Evolutionary conservation across 2,113 vertebrate species (phyloP).

Genomic region (Malurus cyaneus): DNA sequence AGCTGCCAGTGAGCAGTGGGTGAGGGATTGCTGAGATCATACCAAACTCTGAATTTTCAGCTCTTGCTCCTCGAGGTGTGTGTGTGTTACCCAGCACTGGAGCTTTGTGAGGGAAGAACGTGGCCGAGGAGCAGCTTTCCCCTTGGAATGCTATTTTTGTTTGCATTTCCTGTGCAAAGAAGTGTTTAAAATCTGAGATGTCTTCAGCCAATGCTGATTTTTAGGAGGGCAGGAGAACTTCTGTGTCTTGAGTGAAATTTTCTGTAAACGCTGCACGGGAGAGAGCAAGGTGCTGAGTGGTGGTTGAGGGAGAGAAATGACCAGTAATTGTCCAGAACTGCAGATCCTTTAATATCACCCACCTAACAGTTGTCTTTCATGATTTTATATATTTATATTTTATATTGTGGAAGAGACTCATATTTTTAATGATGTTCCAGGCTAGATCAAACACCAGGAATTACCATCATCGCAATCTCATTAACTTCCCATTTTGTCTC

Average conservation of each 20-base stretch:
- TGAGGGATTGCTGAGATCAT: neutral
- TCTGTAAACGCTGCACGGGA: neutral
- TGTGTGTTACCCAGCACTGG: neutral
- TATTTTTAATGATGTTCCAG: constrained; percentile 6
- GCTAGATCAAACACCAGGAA: neutral
- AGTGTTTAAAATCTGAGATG: neutral
- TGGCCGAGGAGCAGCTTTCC: neutral
- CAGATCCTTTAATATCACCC: neutral
- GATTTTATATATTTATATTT: neutral
- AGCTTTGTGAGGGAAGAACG: neutral
- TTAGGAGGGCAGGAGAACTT: neutral
- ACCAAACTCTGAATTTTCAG: neutral
- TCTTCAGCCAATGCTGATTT: neutral
- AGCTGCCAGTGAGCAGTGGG: accelerated
- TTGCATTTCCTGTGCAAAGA: neutral
- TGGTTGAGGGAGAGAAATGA: neutral
- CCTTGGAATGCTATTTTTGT: neutral
- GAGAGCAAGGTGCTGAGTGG: neutral
- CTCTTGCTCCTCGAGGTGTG: accelerated
- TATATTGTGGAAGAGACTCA: neutral
- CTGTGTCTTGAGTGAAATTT: neutral
- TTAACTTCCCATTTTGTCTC: neutral
- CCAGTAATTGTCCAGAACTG: neutral
- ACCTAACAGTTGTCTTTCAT: neutral
- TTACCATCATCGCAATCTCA: neutral